A percentile compares a stretch with the other conserved stretches of the same genome.
These are phyloP conservation scores for Cirrhinus mrigala DNA, from an alignment of 2,797 vertebrate species.

Conservation along the genomic window DNA sequence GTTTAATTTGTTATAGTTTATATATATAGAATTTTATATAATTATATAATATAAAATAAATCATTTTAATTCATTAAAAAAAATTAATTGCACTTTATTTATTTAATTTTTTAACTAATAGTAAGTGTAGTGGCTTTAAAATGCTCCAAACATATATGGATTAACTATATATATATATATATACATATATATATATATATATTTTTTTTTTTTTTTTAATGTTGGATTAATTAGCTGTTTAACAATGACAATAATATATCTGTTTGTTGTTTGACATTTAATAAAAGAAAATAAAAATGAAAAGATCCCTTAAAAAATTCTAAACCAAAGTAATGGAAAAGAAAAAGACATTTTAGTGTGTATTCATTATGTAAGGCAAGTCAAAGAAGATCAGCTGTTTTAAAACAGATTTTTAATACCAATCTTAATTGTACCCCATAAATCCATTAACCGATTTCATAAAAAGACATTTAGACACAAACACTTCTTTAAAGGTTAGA, in stretches of 20 bases:
- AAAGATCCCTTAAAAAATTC: not conserved
- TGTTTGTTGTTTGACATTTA: not conserved
- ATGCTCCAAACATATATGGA: too few species aligned
- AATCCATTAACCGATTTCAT: conserved; percentile 3
- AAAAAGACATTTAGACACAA: conserved; percentile 40
- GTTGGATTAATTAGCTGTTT: not conserved
- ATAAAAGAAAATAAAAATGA: too few species aligned
- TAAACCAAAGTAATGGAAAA: not conserved
- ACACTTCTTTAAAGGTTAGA: conserved; percentile 19
- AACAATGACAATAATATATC: not conserved
- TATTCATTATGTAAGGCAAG: not conserved
- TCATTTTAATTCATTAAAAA: too few species aligned
- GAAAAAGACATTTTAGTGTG: not conserved
- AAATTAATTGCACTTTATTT: too few species aligned
- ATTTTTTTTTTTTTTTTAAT: not conserved
- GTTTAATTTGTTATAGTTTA: too few species aligned
- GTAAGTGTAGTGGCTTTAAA: too few species aligned
- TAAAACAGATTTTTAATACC: conserved; percentile 26
- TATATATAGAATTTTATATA: too few species aligned
- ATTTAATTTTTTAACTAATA: too few species aligned
- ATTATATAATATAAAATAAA: too few species aligned
- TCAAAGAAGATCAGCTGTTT: not conserved
- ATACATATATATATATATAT: too few species aligned
- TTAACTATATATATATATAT: too few species aligned
- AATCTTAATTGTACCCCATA: not conserved